Base-by-base conservation (phyloP, 64 coral and sea anemone species). In the Stichodactyla helianthus region DNA sequence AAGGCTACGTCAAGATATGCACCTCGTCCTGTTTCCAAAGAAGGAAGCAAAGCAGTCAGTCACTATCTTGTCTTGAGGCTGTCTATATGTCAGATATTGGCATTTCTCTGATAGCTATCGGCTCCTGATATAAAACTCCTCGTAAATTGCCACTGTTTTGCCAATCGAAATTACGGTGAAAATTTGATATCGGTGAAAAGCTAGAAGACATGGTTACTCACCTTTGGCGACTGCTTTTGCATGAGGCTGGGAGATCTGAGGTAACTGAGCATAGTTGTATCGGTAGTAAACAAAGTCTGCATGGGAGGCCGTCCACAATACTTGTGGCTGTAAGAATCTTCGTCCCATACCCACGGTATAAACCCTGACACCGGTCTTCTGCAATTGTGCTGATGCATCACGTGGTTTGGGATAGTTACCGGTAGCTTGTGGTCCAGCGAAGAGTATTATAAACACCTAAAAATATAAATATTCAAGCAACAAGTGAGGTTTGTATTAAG, bases 1-100 rank as follows among this genome's bases (percentile, higher is more conserved):
- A 95, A 93, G 55, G 54, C 93, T 71, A 95, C 57, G 52, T 95
- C 93, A 19, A 95, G 61, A n/a, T 77, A 70, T 54, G 74, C 68
- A 44, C 78, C 79, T 16, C 26, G 77, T 15, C 90, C 90, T 91
- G 35, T 44, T 26, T 23, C 51, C n/a, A 63, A 59, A 79, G 11
- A 0, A 90, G 8, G 31, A 81, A 54, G 78, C 52, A 28, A 54
- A 54, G 15, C 22, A 35, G 12, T 9, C 55, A 51, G 2, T 84
- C 19, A 26, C 10, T 2, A 12, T 59, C 5, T 9, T 65, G 19
- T 5, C 59, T 4, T 17, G 5, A 60, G 5, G 13, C 14, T 60
- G 59, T 44, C 1, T 44, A 44, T 1, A 44, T 44, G 35, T 3
- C 35, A 44, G 35, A 44, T 44, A 1, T 44, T 44, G 35, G 35